Conservation (phyloP, 2,113 vertebrate species). For the Gopherus evgoodei region DNA sequence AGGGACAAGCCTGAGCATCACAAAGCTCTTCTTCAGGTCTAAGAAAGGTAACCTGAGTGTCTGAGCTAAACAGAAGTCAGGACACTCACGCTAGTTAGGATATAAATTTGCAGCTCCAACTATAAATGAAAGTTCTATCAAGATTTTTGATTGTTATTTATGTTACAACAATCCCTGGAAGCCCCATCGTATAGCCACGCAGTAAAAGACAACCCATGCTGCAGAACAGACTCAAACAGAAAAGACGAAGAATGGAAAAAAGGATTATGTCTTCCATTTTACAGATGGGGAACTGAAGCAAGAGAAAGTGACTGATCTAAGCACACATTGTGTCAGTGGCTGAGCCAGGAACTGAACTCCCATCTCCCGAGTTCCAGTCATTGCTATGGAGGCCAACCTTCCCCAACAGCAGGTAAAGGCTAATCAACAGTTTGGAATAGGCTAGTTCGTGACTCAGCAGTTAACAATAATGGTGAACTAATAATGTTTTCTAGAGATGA, state of each 20-base stretch:
- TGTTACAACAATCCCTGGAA: background rate
- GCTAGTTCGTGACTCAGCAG: background rate
- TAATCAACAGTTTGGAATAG: background rate
- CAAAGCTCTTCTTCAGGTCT: background rate
- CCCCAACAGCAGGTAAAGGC: background rate
- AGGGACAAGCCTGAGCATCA: background rate
- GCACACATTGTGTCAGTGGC: background rate
- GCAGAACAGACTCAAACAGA: background rate
- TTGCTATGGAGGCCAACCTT: background rate
- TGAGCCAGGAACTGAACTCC: background rate
- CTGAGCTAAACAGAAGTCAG: background rate
- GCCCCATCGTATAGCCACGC: background rate
- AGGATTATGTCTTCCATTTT: background rate
- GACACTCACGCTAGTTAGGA: background rate
- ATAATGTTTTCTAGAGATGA: background rate
- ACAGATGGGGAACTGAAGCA: background rate
- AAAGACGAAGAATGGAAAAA: background rate
- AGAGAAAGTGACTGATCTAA: background rate
- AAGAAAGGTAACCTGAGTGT: too few relatives aligned
- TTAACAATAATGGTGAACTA: background rate
- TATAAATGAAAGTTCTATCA: background rate
- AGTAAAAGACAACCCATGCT: background rate
- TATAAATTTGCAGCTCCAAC: background rate
- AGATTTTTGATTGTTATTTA: background rate
- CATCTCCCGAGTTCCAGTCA: background rate